These are phyloP conservation scores for Gracilinanus agilis DNA, from an alignment of 2,113 vertebrate species.

Conservation along the genomic window DNA sequence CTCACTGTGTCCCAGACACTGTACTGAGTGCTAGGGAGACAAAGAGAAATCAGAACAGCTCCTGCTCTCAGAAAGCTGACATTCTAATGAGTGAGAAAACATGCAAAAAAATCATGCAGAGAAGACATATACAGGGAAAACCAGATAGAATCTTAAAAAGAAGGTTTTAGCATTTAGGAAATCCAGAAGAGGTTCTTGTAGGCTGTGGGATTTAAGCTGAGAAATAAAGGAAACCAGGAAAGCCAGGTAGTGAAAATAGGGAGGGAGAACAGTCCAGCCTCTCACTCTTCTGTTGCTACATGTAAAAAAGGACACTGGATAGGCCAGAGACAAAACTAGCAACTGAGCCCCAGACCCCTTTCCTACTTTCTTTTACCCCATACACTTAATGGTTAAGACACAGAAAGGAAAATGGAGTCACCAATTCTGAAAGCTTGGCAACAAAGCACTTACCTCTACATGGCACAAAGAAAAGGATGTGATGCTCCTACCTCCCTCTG, in stretches of 20 bases:
- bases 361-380: too few species aligned
- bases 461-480: neutral
- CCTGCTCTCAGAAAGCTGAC: neutral
- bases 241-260: neutral
- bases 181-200: neutral
- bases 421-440: conserved; percentile 1
- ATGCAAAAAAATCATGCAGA: neutral
- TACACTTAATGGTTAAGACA: neutral
- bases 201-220: neutral
- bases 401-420: too few species aligned
- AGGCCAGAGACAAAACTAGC: neutral
- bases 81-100: neutral
- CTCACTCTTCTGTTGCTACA: neutral
- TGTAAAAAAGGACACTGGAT: neutral
- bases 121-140: neutral
- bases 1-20: neutral
- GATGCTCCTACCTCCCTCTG: neutral
- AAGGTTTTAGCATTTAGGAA: conserved; percentile 10
- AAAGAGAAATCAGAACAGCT: too few species aligned
- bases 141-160: neutral
- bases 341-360: neutral
- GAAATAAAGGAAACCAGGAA: neutral
- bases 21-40: neutral
- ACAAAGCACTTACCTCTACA: neutral
- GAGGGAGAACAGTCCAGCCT: neutral